A percentile compares a stretch with the other conserved stretches of the same genome.
phyloP scores from a whole-genome alignment of 2,113 vertebrate species.

The Callipepla squamata region DNA sequence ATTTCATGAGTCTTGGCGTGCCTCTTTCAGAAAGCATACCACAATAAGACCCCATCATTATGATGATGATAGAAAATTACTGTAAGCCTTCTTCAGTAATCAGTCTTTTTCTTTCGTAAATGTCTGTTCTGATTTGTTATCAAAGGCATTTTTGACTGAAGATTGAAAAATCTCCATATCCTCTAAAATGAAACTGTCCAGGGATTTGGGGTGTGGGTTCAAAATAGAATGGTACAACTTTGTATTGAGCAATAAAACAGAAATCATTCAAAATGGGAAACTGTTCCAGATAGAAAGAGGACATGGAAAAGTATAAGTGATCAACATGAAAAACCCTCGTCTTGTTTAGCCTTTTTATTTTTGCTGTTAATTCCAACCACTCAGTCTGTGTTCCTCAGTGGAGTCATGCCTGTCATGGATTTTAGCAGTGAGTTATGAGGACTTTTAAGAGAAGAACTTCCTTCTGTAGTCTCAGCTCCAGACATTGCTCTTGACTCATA shows the following conservation, averaged over 20 bases:
- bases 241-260: neutral
- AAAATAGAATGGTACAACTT: neutral
- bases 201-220: conserved; percentile 3
- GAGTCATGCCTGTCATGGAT: neutral
- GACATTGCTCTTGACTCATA: neutral
- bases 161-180: neutral
- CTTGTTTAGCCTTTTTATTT: neutral
- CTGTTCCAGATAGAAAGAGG: neutral
- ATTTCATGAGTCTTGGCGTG: conserved; percentile 18
- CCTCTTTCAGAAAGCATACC: conserved; percentile 15
- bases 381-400: neutral
- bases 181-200: neutral
- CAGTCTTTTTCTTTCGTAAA: conserved; percentile 29
- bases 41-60: conserved; percentile 48
- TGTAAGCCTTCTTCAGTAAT: conserved; percentile 5
- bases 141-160: conserved; percentile 27
- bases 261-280: neutral
- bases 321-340: neutral
- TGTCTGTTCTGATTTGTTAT: conserved; percentile 37
- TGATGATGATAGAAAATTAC: conserved; percentile 47
- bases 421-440: neutral
- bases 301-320: neutral
- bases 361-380: neutral
- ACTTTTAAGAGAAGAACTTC: neutral
- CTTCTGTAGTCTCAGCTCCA: neutral